Evolutionary conservation across 2,888 invertebrate genomes (phyloP), one percentile per base, ranked within the genome.

Genomic region (Sinhomidia bicolor): DNA sequence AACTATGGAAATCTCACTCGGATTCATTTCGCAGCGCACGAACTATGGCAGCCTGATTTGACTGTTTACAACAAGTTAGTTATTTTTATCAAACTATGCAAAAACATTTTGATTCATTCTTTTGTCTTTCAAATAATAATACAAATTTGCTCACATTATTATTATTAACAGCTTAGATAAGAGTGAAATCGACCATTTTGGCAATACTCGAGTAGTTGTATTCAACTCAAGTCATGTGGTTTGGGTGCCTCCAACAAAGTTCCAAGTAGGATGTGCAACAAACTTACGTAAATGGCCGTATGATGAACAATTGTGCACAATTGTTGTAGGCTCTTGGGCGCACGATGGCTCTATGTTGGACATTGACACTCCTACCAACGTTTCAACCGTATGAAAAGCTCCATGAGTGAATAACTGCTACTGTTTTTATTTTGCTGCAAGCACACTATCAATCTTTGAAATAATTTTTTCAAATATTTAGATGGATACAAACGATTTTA

Each of bases 11-110:
- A 95, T 62, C 94, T 97, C 79, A 94, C 94, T 23, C 93, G 93
- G 60, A 93, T 96, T 65, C 95, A 96, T 93, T 94, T 96, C 92
- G 95, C 95, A 10, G 95, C 95, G 86, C 96, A 96, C 93, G 96
- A 96, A 93, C 94, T 97, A 91, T 97, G 97, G 96, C 95, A 95
- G 93, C 97, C 97, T 3, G 97, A 96, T 93, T 94, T 97, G 89
- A 95, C 95, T 90, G 94, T 96, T 23, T 95, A 96, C 92, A 97
- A 97, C 91, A 93, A 93, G 93, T 93, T 20, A 44, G 71, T 68
- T 12, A 51, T 10, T 26, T n/a, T n/a, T n/a, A n/a, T n/a, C n/a
- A n/a, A n/a, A n/a, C 14, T 36, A 36, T 6, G n/a, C 36, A 68
- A 1, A 32, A 65, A 20, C 23, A 60, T 4, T 2, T 60, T 20